Evolutionary conservation across 2,797 vertebrate species (phyloP), one percentile per base, ranked within the genome.

Genomic region (Crypturellus tataupa): DNA sequence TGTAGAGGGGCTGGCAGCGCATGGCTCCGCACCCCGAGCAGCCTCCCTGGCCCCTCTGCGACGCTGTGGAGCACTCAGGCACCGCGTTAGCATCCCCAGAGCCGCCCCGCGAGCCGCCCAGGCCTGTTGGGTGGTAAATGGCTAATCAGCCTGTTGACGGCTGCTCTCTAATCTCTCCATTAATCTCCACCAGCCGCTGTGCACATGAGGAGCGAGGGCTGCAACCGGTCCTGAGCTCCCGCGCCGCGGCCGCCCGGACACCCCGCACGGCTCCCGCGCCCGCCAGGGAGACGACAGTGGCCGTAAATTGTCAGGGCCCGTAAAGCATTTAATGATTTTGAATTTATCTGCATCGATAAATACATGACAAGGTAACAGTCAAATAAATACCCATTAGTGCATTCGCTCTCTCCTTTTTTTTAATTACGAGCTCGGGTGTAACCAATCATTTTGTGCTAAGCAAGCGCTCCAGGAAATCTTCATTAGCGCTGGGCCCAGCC

Each of bases 271-370:
- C 47, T 49, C 47, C 47, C 47, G 20, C 24, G 24, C 47, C 47
- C 24, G 24, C 47, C 47, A 24, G 6, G 24, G 21, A 7, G 47
- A 12, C 47, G 47, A 81, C 95, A 93, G 92, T 70, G 84, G 85
- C 92, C 90, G 94, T 93, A 94, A 96, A 95, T 96, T 93, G 85
- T 95, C 96, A 96, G 84, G 96, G 83, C 88, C 89, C 24, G 93
- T 94, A 96, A 97, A 96, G 95, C 92, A 92, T 96, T 97, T 97
- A 97, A 97, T 96, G 96, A 96, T 97, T 97, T 96, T 95, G 96
- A 97, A 97, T 97, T 95, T 97, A 97, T 97, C 96, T 97, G 97
- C 96, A 97, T 97, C 95, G 91, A 97, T 97, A 97, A 97, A 96
- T 97, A 96, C 96, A 96, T 97, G 97, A 97, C 97, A 97, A 97